Evolutionary conservation across 2,888 invertebrate species (phyloP).

Genomic region (Drosophila rellima): DNA sequence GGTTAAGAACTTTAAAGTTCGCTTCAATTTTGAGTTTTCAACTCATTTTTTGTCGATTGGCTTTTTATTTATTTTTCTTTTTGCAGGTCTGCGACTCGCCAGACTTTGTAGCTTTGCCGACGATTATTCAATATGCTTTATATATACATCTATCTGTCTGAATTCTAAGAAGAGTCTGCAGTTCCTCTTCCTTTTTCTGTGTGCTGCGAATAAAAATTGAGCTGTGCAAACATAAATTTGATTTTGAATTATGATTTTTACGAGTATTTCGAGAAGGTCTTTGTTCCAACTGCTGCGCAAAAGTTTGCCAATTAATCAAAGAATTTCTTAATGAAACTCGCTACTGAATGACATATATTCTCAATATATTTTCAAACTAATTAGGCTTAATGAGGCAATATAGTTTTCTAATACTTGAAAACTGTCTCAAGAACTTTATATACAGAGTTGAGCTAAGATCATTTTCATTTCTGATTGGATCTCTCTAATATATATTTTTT

Average conservation of each 20-base stretch:
- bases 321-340: slow-evolving; percentile 39
- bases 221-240: slow-evolving; percentile 57
- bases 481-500: not conserved
- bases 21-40: slow-evolving; percentile 28
- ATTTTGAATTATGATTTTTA: slow-evolving; percentile 51
- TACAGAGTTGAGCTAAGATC: not conserved
- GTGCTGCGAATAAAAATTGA: slow-evolving; percentile 40
- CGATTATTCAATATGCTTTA: slow-evolving; percentile 43
- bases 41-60: slow-evolving; percentile 23
- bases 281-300: slow-evolving; percentile 35
- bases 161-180: slow-evolving; percentile 27
- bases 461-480: not conserved
- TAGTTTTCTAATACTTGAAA: not conserved
- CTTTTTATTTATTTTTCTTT: slow-evolving; percentile 21
- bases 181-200: slow-evolving; percentile 14
- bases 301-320: slow-evolving; percentile 52
- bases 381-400: slow-evolving; percentile 49
- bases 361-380: slow-evolving; percentile 29
- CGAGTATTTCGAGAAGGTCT: slow-evolving; percentile 13
- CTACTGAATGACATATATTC: slow-evolving; percentile 39
- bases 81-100: slow-evolving; percentile 43
- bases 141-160: slow-evolving; percentile 14
- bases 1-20: slow-evolving; percentile 30
- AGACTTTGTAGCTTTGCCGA: slow-evolving; percentile 54
- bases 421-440: not conserved